These are phyloP conservation scores for Drosophila tropicalis DNA, from an alignment of 1,140 invertebrate species.

Conservation along the genomic window DNA sequence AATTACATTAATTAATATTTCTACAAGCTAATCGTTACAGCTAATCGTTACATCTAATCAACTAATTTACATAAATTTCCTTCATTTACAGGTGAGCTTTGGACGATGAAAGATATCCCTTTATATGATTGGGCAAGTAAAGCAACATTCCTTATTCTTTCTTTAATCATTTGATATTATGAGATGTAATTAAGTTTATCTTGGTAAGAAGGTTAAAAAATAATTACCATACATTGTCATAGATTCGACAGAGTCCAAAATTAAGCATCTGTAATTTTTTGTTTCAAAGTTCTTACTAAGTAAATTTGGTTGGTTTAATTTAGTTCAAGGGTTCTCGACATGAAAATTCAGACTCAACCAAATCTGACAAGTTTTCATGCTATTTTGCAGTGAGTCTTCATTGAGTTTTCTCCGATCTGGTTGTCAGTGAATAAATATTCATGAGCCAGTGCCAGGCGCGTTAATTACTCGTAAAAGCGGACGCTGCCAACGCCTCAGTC, in stretches of 20 bases:
- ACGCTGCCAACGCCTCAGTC: conserved; percentile 8
- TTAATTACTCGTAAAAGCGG: conserved; percentile 15
- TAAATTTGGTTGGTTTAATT: too few species aligned
- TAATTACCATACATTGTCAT: too few species aligned
- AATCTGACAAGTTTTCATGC: neutral
- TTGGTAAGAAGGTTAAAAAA: too few species aligned
- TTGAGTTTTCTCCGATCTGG: conserved; percentile 5
- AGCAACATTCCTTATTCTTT: neutral
- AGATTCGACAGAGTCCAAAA: too few species aligned
- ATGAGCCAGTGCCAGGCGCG: conserved; percentile 13
- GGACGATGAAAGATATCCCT: neutral
- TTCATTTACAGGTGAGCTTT: conserved; percentile 4
- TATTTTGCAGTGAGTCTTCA: conserved; percentile 2
- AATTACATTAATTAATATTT: neutral
- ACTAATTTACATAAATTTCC: conserved; percentile 5
- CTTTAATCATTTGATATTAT: too few species aligned
- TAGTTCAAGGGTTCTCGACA: neutral
- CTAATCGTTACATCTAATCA: conserved; percentile 1
- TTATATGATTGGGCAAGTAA: neutral
- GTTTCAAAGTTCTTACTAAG: too few species aligned
- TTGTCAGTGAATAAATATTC: conserved; percentile 18
- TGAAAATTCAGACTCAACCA: neutral
- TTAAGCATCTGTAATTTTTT: too few species aligned
- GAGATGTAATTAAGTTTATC: too few species aligned
- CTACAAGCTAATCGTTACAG: neutral